Evolutionary conservation across 1,140 invertebrate species (phyloP).

Genomic region (Drosophila nikananu): DNA sequence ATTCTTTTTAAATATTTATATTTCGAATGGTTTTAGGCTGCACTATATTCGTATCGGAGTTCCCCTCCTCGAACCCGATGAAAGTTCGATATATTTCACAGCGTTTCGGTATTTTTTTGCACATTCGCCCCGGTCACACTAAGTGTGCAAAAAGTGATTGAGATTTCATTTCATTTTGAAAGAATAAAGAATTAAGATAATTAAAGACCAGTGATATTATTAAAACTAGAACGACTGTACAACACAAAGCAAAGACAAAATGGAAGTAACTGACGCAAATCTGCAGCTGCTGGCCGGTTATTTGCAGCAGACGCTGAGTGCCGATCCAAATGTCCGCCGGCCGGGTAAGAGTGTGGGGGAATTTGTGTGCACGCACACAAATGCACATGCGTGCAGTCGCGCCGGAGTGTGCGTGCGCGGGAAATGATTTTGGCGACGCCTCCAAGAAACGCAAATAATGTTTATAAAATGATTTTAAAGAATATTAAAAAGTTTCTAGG

Average conservation of each 20-base stretch:
- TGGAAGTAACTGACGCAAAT: constrained; percentile 94
- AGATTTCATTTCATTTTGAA: constrained; percentile 49
- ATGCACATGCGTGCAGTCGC: constrained; percentile 37
- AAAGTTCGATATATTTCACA: neutral
- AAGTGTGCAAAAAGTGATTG: constrained; percentile 48
- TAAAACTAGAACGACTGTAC: constrained; percentile 9
- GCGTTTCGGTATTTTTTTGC: neutral
- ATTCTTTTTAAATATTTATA: neutral
- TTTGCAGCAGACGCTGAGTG: constrained; percentile 95
- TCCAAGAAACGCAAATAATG: neutral
- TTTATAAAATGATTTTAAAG: constrained; percentile 5
- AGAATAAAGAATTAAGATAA: constrained; percentile 15
- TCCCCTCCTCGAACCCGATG: neutral
- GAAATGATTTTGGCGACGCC: constrained; percentile 45
- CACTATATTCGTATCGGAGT: neutral
- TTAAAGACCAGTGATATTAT: constrained; percentile 14
- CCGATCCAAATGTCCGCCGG: constrained; percentile 91
- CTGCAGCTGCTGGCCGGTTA: constrained; percentile 92
- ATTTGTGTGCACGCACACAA: constrained; percentile 25
- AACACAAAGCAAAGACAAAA: constrained; percentile 75
- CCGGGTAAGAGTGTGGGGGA: constrained; percentile 89
- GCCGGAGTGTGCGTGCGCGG: constrained; percentile 54
- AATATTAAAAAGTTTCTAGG: neutral
- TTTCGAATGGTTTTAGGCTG: neutral
- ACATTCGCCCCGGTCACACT: neutral